These are phyloP conservation scores for Cotesia chilonis DNA, from an alignment of 1,140 invertebrate species.

Conservation along the genomic window DNA sequence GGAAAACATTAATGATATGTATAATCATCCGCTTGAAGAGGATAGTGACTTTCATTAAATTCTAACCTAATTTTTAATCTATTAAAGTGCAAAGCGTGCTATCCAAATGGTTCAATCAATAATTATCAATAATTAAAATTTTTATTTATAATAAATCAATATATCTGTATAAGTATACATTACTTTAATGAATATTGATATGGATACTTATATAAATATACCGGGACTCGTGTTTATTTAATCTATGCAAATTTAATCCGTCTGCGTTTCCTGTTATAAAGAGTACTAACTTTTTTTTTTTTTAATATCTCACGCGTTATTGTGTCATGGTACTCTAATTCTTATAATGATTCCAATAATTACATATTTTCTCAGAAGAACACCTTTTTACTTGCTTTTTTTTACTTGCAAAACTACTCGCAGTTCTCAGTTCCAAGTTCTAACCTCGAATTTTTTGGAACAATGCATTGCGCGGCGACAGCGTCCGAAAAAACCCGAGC, in stretches of 20 bases:
- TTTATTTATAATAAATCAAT: too few relatives aligned
- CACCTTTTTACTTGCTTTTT: too few relatives aligned
- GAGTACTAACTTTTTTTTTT: slow-evolving; percentile 8
- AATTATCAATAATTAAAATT: too few relatives aligned
- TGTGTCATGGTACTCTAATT: slow-evolving; percentile 30
- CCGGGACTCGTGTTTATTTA: slow-evolving; percentile 20
- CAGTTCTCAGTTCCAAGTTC: too few relatives aligned
- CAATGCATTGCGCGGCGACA: too few relatives aligned
- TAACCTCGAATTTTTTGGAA: too few relatives aligned
- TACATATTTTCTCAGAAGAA: too few relatives aligned
- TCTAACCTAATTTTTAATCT: too few relatives aligned
- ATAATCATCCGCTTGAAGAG: slow-evolving; percentile 15
- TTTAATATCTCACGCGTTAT: slow-evolving; percentile 26
- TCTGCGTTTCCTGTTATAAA: slow-evolving; percentile 29
- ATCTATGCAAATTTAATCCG: slow-evolving; percentile 3
- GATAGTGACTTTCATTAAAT: too few relatives aligned
- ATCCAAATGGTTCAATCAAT: too few relatives aligned
- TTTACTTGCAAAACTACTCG: too few relatives aligned
- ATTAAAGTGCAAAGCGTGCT: slow-evolving; percentile 4
- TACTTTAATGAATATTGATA: background rate
- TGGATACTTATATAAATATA: background rate
- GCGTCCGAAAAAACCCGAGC: too few relatives aligned
- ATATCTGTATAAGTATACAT: background rate
- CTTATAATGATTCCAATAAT: background rate
- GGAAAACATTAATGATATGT: slow-evolving; percentile 25